Conservation (phyloP, 2,888 invertebrate species). For the Phytoseiulus persimilis region DNA sequence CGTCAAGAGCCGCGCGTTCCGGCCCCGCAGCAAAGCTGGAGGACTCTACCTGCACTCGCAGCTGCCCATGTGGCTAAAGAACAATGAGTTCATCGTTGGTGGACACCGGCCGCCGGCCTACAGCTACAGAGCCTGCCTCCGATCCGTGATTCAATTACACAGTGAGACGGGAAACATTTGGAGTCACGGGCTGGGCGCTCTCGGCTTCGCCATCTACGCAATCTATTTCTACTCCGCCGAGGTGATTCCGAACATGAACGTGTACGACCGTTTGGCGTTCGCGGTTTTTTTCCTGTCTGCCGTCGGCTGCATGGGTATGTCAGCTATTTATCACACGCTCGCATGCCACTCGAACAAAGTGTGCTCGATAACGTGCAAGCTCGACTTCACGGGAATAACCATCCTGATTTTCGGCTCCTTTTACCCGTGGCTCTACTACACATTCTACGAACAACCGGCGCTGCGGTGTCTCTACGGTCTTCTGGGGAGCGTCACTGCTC, state of each 20-base stretch:
- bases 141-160: slow-evolving; percentile 38
- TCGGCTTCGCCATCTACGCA: slow-evolving; percentile 33
- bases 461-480: slow-evolving; percentile 25
- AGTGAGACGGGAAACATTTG: slow-evolving; percentile 34
- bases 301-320: slow-evolving; percentile 38
- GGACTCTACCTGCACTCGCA: slow-evolving; percentile 28
- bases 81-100: slow-evolving; percentile 24
- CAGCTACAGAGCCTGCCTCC: slow-evolving; percentile 34
- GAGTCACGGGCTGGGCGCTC: slow-evolving; percentile 24
- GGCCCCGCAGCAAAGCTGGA: neutral
- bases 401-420: slow-evolving; percentile 27
- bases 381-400: slow-evolving; percentile 28
- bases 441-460: slow-evolving; percentile 19
- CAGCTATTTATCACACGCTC: slow-evolving; percentile 34
- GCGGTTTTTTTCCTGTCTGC: slow-evolving; percentile 6
- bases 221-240: slow-evolving; percentile 22
- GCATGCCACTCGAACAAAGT: slow-evolving; percentile 34
- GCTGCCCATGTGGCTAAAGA: slow-evolving; percentile 25
- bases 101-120: slow-evolving; percentile 27
- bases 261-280: slow-evolving; percentile 25
- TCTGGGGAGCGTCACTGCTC: neutral
- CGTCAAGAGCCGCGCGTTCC: neutral
- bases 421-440: slow-evolving; percentile 26
- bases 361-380: slow-evolving; percentile 16
- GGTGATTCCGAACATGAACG: slow-evolving; percentile 13